These are phyloP conservation scores for Apistogramma diplotaenia DNA, from an alignment of 2,113 vertebrate genomes.

Conservation along the genomic window DNA sequence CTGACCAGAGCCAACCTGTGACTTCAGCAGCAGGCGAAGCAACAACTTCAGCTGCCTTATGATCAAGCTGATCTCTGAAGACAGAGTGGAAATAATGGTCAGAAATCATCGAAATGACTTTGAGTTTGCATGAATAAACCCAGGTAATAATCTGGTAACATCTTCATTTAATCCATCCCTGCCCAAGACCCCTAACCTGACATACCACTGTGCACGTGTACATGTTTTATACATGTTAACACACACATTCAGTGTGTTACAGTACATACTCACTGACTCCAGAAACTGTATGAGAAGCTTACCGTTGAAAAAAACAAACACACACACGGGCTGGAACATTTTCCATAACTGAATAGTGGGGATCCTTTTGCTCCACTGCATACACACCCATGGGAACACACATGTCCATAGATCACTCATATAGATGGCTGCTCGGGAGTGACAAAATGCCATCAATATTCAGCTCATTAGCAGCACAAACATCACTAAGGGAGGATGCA, in stretches of 20 bases:
- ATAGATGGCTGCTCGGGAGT: neutral
- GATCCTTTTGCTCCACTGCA: neutral
- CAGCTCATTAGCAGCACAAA: conserved; percentile 34
- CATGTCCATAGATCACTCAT: conserved; percentile 23
- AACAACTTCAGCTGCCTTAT: neutral
- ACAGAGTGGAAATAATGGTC: neutral
- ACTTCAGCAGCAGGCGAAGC: neutral
- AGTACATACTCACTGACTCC: too few species aligned
- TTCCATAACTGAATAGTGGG: neutral
- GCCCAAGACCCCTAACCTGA: neutral
- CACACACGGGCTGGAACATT: neutral
- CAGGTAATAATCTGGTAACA: too few species aligned
- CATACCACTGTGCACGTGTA: too few species aligned
- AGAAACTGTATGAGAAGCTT: too few species aligned
- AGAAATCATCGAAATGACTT: neutral
- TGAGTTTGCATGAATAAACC: neutral
- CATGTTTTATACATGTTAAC: too few species aligned
- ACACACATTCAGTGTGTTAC: too few species aligned
- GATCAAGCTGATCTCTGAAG: neutral
- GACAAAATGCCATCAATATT: neutral
- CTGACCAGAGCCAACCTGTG: neutral
- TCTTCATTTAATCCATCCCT: neutral
- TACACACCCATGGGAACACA: neutral
- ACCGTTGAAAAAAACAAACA: neutral
- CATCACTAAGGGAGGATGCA: neutral